Percentiles rank a stretch among this genome's conserved stretches.
phyloP scores from a whole-genome alignment of 1,140 invertebrate genomes.

The Apis dorsata region DNA sequence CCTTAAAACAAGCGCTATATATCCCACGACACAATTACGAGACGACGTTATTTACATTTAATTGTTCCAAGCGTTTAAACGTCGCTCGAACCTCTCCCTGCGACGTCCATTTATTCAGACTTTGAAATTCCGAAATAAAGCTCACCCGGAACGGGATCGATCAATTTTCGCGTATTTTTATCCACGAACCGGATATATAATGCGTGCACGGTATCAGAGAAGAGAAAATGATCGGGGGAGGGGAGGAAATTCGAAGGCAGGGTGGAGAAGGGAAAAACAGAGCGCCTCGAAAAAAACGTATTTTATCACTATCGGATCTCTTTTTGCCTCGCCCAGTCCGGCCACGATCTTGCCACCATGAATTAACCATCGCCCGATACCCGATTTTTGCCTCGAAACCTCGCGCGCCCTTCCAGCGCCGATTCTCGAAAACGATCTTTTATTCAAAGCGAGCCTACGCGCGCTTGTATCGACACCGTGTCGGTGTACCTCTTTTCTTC shows the following conservation, averaged over 20 bases:
- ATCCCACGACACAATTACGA: background rate
- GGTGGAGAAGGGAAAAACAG: slow-evolving; percentile 27
- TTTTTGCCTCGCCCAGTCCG: slow-evolving; percentile 48
- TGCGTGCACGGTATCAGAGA: background rate
- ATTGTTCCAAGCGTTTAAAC: background rate
- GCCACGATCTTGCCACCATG: slow-evolving; percentile 58
- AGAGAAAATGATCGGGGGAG: too few species aligned
- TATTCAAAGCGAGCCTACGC: slow-evolving; percentile 64
- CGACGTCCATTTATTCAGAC: background rate
- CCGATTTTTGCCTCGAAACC: slow-evolving; percentile 59
- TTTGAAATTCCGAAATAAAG: background rate
- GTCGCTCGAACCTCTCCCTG: background rate
- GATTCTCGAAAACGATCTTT: slow-evolving; percentile 68
- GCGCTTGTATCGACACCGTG: slow-evolving; percentile 20
- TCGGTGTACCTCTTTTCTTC: too few species aligned
- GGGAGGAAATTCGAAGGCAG: background rate
- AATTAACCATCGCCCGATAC: slow-evolving; percentile 72
- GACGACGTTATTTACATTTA: slow-evolving; percentile 20
- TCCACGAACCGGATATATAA: background rate
- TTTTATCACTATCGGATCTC: slow-evolving; percentile 57
- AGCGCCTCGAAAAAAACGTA: slow-evolving; percentile 40
- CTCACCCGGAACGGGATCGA: background rate
- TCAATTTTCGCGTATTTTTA: background rate
- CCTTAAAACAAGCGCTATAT: too few species aligned
- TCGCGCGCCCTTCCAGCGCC: slow-evolving; percentile 39